A percentile compares a stretch with the other conserved stretches of the same genome.
Evolutionary conservation across 2,113 vertebrate genomes (phyloP).

Genomic region (Zosterops pallidus): DNA sequence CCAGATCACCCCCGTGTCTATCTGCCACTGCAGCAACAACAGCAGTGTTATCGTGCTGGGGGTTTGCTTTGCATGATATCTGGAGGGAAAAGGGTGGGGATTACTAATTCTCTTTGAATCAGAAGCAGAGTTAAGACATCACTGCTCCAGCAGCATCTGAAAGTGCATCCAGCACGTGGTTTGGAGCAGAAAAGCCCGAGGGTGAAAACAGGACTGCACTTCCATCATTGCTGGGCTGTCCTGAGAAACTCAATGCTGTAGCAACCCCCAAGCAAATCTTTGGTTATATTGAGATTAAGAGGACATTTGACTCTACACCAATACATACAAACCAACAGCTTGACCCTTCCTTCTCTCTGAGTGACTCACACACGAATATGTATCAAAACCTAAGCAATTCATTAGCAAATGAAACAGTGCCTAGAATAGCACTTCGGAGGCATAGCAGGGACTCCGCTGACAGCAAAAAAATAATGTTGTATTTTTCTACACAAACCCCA

Average conservation of each 20-base stretch:
- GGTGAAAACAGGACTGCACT: neutral
- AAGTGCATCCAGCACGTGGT: fast-evolving
- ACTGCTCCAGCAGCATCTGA: neutral
- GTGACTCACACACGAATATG: neutral
- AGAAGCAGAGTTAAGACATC: neutral
- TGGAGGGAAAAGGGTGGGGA: neutral
- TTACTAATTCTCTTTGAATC: neutral
- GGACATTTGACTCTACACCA: neutral
- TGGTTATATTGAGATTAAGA: neutral
- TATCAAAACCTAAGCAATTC: neutral
- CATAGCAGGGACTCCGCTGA: neutral
- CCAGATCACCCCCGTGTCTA: neutral
- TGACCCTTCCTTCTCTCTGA: neutral
- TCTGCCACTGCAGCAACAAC: neutral
- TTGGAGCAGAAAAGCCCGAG: neutral
- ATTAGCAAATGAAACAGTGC: neutral
- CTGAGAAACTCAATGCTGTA: neutral
- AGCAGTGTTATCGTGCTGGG: fast-evolving
- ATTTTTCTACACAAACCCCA: neutral
- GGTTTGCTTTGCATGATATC: neutral
- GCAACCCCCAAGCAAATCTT: neutral
- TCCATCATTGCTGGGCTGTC: neutral
- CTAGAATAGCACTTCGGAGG: neutral
- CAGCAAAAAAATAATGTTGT: neutral
- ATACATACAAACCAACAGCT: neutral